Conservation (phyloP, 92 coral and sea anemone genomes). For the Bergia puertoricense region DNA sequence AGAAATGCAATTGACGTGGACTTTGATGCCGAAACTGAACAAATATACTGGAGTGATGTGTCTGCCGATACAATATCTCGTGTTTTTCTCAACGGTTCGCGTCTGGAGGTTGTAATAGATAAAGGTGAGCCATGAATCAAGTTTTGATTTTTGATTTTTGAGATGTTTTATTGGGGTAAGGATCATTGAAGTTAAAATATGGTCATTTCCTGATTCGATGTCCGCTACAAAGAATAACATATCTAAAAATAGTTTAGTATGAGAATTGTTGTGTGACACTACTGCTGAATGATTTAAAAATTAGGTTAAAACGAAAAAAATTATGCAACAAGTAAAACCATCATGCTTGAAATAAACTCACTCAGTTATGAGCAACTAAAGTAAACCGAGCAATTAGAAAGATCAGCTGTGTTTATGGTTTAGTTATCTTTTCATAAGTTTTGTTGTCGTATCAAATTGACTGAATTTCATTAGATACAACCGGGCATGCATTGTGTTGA, state of each 20-base stretch:
- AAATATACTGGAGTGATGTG: conserved; percentile 90
- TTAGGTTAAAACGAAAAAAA: too few relatives aligned
- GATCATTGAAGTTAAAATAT: too few relatives aligned
- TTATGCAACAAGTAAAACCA: too few relatives aligned
- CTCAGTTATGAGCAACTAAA: background rate
- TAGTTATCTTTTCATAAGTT: too few relatives aligned
- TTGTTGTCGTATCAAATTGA: background rate
- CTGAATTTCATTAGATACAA: background rate
- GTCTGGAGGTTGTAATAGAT: conserved; percentile 63
- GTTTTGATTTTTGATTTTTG: background rate
- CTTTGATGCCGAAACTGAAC: conserved; percentile 66
- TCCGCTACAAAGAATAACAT: too few relatives aligned
- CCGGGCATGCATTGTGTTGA: background rate
- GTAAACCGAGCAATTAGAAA: background rate
- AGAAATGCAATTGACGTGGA: conserved; percentile 84
- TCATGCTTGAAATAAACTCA: too few relatives aligned
- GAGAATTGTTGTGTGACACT: too few relatives aligned
- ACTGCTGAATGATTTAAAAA: too few relatives aligned
- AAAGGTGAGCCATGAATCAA: conserved; percentile 52
- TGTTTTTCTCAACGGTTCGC: conserved; percentile 77
- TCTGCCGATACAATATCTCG: conserved; percentile 71
- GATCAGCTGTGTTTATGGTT: background rate
- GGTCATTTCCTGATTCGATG: too few relatives aligned
- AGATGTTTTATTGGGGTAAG: background rate
- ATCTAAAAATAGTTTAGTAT: too few relatives aligned